Evolutionary conservation across 2,113 vertebrate genomes (phyloP), one percentile per base, ranked within the genome.

Genomic region (Pollachius pollachius): DNA sequence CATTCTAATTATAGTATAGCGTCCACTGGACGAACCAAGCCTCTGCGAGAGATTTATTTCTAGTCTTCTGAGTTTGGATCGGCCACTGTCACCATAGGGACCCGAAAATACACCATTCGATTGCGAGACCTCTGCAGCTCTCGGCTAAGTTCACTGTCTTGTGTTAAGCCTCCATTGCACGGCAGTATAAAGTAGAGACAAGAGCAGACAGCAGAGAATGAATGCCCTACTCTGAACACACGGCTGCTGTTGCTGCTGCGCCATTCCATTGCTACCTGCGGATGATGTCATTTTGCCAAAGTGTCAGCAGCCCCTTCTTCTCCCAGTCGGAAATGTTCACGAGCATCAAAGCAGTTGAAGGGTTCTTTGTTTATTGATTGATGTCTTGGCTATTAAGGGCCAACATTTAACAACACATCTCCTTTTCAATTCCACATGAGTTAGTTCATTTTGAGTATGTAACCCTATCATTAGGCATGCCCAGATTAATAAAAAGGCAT

Each of bases 251-350:
- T 79, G 68, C 67, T 80, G 79, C 89, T 90, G 90, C 89, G 87
- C 89, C 85, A 91, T 82, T 90, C 82, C 67, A 76, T 85, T 86
- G 80, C 85, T 89, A 89, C 88, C 84, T 89, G 84, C 75, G 73
- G 67, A 88, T 91, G 91, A 91, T 90, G 88, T 91, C 89, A 91
- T 89, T 78, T 77, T 88, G 76, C 77, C 75, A 74, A 85, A 79
- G 80, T 88, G 82, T 85, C 84, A 79, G 72, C 60, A 23, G 59
- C 64, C 72, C 59, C 72, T 65, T 67, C 62, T 68, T 27, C 23
- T 52, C 17, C 27, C 74, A 73, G 72, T 76, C 68, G 23, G 16
- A 37, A 17, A 17, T 48, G 54, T 2, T 57, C 30, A 34, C 30
- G 4, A 34, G 30, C 30, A 34, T 34, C 30, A 57, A 16, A 16